A percentile compares a stretch with the other conserved stretches of the same genome.
Conservation (phyloP, 2,888 invertebrate genomes). For the Luffia ferchaultella region DNA sequence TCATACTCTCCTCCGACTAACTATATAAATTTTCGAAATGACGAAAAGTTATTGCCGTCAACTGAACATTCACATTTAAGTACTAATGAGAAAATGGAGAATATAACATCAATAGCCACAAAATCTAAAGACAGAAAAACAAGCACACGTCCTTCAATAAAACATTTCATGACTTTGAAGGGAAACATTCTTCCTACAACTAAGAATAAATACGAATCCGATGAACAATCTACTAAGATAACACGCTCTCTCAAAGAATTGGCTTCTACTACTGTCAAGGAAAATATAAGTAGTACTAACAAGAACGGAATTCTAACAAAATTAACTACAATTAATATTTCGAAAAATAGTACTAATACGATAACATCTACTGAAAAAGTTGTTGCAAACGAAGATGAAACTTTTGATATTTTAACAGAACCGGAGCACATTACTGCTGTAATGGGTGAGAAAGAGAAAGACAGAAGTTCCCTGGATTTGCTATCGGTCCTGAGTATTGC, state of each 20-base stretch:
- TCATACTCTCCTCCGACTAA: slow-evolving; percentile 25
- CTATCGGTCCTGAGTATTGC: slow-evolving; percentile 59
- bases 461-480: slow-evolving; percentile 44
- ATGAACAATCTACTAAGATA: background rate
- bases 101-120: slow-evolving; percentile 8
- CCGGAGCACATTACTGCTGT: slow-evolving; percentile 63
- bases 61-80: slow-evolving; percentile 17
- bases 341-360: background rate
- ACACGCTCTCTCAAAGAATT: background rate
- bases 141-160: slow-evolving; percentile 15
- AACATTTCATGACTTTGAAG: slow-evolving; percentile 13
- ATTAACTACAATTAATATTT: slow-evolving; percentile 17
- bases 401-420: slow-evolving; percentile 64
- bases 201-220: slow-evolving; percentile 11
- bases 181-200: slow-evolving; percentile 17
- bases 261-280: background rate
- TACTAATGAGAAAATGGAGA: slow-evolving; percentile 10
- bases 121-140: slow-evolving; percentile 20
- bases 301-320: slow-evolving; percentile 11
- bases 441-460: slow-evolving; percentile 49
- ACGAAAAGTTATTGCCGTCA: slow-evolving; percentile 10
- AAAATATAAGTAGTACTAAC: background rate
- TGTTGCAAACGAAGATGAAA: slow-evolving; percentile 46
- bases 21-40: slow-evolving; percentile 7
- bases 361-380: slow-evolving; percentile 21